Evolutionary conservation across 2,113 vertebrate species (phyloP).

Genomic region (Gobiocypris rarus): DNA sequence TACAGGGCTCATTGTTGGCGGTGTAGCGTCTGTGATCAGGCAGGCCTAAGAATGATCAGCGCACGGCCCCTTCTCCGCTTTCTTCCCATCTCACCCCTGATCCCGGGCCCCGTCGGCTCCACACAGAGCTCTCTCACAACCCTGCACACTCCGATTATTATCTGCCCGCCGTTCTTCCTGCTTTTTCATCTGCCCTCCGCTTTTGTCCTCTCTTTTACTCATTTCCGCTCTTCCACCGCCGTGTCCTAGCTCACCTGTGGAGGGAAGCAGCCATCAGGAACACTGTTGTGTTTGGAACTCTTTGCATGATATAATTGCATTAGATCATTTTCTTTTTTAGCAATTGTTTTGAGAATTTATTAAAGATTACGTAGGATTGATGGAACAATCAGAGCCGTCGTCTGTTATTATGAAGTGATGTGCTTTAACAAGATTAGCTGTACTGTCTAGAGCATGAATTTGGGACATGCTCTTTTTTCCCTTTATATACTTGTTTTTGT

Average conservation of each 20-base stretch:
- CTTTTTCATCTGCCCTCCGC: slow-evolving; percentile 37
- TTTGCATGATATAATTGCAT: not conserved
- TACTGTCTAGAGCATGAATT: slow-evolving; percentile 24
- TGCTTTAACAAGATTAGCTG: slow-evolving; percentile 21
- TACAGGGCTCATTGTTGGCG: slow-evolving; percentile 54
- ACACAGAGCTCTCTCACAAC: slow-evolving; percentile 40
- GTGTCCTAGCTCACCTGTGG: slow-evolving; percentile 31
- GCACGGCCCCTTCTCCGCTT: slow-evolving; percentile 54
- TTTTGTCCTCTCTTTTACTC: slow-evolving; percentile 31
- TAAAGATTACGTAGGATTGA: not conserved
- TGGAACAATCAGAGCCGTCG: too few species aligned
- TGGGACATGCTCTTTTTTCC: not conserved
- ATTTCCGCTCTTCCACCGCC: slow-evolving; percentile 4
- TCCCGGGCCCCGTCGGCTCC: slow-evolving; percentile 44
- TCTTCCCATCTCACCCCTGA: slow-evolving; percentile 57
- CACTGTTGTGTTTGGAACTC: not conserved
- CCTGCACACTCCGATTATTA: slow-evolving; percentile 48
- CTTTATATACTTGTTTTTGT: not conserved
- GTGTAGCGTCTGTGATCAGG: slow-evolving; percentile 57
- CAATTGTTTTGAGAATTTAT: slow-evolving; percentile 1
- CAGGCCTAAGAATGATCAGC: slow-evolving; percentile 50
- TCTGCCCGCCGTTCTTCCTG: slow-evolving; percentile 47
- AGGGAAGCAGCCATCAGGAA: slow-evolving; percentile 2
- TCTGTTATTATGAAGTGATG: not conserved
- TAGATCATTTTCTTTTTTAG: not conserved